Evolutionary conservation across 2,888 invertebrate genomes (phyloP).

Genomic region (Chalcosyrphus nemorum): DNA sequence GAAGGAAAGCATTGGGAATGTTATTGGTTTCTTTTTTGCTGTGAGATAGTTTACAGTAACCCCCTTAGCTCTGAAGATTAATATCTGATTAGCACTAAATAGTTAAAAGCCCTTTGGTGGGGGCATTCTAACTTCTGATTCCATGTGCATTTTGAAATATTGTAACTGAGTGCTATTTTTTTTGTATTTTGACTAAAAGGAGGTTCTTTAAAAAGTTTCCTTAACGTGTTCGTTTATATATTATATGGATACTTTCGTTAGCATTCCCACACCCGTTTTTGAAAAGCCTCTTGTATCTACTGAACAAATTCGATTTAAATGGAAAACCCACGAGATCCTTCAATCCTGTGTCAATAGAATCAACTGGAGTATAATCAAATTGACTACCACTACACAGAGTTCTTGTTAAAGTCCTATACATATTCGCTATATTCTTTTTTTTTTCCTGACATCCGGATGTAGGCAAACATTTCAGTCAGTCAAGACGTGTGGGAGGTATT

Average conservation of each 20-base stretch:
- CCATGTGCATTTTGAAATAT: too few relatives aligned
- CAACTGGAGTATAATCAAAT: conserved; percentile 43
- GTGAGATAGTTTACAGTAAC: too few relatives aligned
- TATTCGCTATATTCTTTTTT: background rate
- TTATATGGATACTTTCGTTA: background rate
- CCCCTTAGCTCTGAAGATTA: too few relatives aligned
- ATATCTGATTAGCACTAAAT: too few relatives aligned
- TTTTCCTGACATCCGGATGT: background rate
- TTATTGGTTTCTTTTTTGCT: too few relatives aligned
- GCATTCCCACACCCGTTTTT: background rate
- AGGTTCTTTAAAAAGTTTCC: background rate
- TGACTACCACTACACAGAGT: conserved; percentile 17
- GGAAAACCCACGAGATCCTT: conserved; percentile 3
- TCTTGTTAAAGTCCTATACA: background rate
- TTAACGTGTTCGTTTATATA: background rate
- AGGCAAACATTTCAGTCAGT: conserved; percentile 7
- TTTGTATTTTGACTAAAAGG: too few relatives aligned
- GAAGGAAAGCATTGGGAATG: too few relatives aligned
- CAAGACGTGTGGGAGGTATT: background rate
- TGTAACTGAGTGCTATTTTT: too few relatives aligned
- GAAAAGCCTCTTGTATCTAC: background rate
- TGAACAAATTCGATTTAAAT: conserved; percentile 35
- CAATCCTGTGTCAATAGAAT: conserved; percentile 42
- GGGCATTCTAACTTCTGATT: too few relatives aligned
- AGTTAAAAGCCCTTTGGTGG: too few relatives aligned